A percentile compares a stretch with the other conserved stretches of the same genome.
These are phyloP conservation scores for Desmophyllum pertusum DNA, from an alignment of 92 coral and sea anemone species.

Conservation along the genomic window DNA sequence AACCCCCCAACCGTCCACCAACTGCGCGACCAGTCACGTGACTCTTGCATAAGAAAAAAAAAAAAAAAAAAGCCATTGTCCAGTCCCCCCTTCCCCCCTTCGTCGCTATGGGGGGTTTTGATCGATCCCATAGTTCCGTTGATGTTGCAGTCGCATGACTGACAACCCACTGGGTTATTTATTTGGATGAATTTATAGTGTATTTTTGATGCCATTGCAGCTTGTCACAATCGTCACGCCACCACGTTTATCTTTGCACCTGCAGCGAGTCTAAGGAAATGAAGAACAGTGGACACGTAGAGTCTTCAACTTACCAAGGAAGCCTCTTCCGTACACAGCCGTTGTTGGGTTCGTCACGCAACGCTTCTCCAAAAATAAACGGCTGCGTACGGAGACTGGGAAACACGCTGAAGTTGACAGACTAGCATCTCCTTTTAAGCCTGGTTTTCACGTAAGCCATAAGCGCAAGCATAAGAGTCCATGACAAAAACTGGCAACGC, in stretches of 20 bases:
- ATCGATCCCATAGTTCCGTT: slow-evolving; percentile 91
- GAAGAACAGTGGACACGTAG: background rate
- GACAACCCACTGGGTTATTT: slow-evolving; percentile 84
- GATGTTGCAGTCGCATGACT: slow-evolving; percentile 73
- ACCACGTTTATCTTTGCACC: slow-evolving; percentile 88
- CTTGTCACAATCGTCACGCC: slow-evolving; percentile 84
- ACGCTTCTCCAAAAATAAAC: too few species aligned
- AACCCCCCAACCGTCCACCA: too few species aligned
- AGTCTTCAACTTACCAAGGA: too few species aligned
- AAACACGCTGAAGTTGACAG: too few species aligned
- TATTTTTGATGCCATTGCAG: slow-evolving; percentile 81
- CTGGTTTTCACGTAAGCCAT: too few species aligned
- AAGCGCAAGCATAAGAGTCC: too few species aligned
- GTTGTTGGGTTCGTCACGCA: too few species aligned
- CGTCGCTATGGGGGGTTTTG: slow-evolving; percentile 68
- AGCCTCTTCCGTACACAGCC: too few species aligned
- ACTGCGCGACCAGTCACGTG: slow-evolving; percentile 84
- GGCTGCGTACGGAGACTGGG: too few species aligned
- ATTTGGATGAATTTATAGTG: slow-evolving; percentile 77
- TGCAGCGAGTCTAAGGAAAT: slow-evolving; percentile 74
- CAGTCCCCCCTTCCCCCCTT: slow-evolving; percentile 70
- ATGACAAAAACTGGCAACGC: too few species aligned
- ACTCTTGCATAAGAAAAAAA: slow-evolving; percentile 79
- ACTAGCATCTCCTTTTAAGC: too few species aligned
- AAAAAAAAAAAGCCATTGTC: too few species aligned